Percentiles rank a stretch among this genome's conserved stretches.
These are phyloP conservation scores for Oryzias curvinotus DNA, from an alignment of 2,113 vertebrate genomes.

Conservation along the genomic window DNA sequence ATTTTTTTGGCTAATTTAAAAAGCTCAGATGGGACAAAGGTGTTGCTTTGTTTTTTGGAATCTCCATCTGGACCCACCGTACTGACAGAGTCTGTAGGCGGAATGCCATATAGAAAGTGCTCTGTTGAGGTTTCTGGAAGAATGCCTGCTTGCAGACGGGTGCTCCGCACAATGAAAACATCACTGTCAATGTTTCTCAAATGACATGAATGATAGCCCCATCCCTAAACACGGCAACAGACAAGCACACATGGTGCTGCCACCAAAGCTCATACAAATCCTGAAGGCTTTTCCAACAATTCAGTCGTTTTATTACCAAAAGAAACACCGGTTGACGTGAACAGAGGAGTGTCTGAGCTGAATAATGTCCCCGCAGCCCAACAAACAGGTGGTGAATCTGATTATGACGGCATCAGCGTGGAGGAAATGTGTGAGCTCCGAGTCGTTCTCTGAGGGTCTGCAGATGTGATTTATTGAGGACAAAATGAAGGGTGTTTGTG, in stretches of 20 bases:
- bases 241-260: slow-evolving; percentile 39
- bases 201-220: slow-evolving; percentile 22
- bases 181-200: slow-evolving; percentile 14
- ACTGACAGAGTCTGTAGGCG: neutral
- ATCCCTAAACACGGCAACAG: slow-evolving; percentile 14
- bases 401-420: slow-evolving; percentile 54
- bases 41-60: too few species aligned
- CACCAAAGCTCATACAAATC: slow-evolving; percentile 33
- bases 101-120: slow-evolving; percentile 2
- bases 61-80: too few species aligned
- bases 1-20: too few species aligned
- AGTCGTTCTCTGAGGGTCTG: slow-evolving; percentile 41
- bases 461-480: slow-evolving; percentile 56
- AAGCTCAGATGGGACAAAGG: too few species aligned
- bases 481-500: slow-evolving; percentile 25
- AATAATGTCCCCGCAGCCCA: slow-evolving; percentile 40
- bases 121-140: slow-evolving; percentile 3
- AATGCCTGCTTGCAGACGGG: neutral
- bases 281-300: slow-evolving; percentile 41
- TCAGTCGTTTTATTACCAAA: slow-evolving; percentile 38
- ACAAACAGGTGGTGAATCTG: slow-evolving; percentile 73
- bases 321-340: slow-evolving; percentile 45
- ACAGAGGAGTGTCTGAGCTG: slow-evolving; percentile 47
- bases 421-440: slow-evolving; percentile 50
- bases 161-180: slow-evolving; percentile 5